Base-by-base conservation (phyloP, 1,140 invertebrate genomes). In the Ditylenchus dipsaci region DNA sequence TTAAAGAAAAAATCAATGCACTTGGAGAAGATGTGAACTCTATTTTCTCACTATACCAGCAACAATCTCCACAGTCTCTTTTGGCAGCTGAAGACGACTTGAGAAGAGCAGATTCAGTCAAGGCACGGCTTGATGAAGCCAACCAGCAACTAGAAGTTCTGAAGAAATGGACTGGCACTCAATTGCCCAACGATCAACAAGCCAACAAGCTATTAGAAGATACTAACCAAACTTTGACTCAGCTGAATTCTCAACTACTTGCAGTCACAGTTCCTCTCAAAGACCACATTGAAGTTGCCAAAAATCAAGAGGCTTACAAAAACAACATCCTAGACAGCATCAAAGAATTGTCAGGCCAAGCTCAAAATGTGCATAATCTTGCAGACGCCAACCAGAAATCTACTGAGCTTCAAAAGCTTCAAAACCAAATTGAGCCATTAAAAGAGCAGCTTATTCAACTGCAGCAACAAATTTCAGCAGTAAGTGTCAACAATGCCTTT, bases 61-160 rank as follows among this genome's bases (percentile, higher is more conserved):
- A 11, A 45, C n/a, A 26, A 3, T 53, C 49, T 3, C 49, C 49
- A 53, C 64, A 47, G 42, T 47, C 23, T 30, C 58, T 45, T 47
- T 30, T 30, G 9, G 42, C 38, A 27, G 64, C 64, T 33, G 64
- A 65, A 30, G 58, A 65, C 26, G 42, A 65, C 30, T 26, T 65
- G n/a, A 47, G 33, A 65, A 65, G 58, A 58, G 23, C 58, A 43
- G 64, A 65, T 21, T 47, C 64, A 15, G n/a, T 65, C 33, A 13
- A 30, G 11, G 30, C 29, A 26, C 19, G 23, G 23, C 47, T 56
- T 3, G 43, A 59, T 47, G 42, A 65, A 58, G 38, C 64, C 11
- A 61, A 47, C 30, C 19, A 65, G 8, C 33, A 65, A 29, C 33
- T 65, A 30, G 30, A 13, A 19, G n/a, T 30, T 13, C n/a, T 65